Evolutionary conservation across 2,797 vertebrate species (phyloP), one percentile per base, ranked within the genome.

Genomic region (Discoglossus pictus): DNA sequence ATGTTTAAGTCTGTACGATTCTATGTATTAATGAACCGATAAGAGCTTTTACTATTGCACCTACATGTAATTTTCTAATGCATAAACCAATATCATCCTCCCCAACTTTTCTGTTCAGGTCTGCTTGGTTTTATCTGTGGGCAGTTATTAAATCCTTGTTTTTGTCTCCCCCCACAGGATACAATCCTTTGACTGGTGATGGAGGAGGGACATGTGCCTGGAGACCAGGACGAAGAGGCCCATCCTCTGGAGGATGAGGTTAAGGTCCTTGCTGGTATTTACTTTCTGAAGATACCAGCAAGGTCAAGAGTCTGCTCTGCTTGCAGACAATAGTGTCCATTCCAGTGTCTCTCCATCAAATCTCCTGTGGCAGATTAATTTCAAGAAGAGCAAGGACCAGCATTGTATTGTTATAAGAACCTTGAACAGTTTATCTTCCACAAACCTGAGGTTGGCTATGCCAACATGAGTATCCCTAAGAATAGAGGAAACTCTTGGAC

Each of bases 211-310:
- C 89, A 0, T 96, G 93, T 48, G 74, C 85, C 21, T 99, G 90
- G 89, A 92, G 95, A 76, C 95, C 95, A 0, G 91, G 92, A 31
- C 90, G 94, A 74, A 89, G 94, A 76, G 93, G 92, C 0, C 95
- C 94, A 0, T 93, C 95, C 0, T 76, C 92, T 1, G 92, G 95
- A 0, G 94, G 94, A 81, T 98, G 97, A 96, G 92, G 94, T 90
- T 98, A 98, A 86, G 91, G 67, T 40, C 48, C 64, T 78, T 78
- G 81, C 78, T 77, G 5, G 73, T 80, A 80, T 61, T n/a, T 51
- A 1, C 18, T 24, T 69, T 1, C n/a, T 46, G 47, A 8, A 1
- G 63, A 75, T 82, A 72, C 78, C 73, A 75, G 73, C 76, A 75
- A 78, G 79, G 60, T 62, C 25, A 61, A 59, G 52, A 54, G 8